phyloP scores from a whole-genome alignment of 1,140 invertebrate species.

The Heliconius melpomene region DNA sequence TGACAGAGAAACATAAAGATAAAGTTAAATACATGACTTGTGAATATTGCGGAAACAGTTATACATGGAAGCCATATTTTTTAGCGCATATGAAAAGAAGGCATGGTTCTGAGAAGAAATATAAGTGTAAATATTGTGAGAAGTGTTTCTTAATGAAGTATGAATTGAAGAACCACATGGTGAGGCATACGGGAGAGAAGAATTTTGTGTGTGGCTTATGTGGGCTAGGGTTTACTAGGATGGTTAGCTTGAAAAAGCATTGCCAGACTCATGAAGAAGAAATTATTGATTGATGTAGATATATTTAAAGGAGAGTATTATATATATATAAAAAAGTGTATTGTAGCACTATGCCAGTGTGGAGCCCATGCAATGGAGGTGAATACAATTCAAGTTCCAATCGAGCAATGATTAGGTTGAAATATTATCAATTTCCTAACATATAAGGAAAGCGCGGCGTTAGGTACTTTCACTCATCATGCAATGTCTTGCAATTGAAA shows the following conservation, averaged over 20 bases:
- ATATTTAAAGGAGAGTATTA: background rate
- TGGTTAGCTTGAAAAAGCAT: constrained; percentile 31
- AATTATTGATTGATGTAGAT: background rate
- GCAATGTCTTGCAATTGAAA: background rate
- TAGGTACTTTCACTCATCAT: background rate
- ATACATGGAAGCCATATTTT: constrained; percentile 56
- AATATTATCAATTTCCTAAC: too few relatives aligned
- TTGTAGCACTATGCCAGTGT: too few relatives aligned
- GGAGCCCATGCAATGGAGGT: too few relatives aligned
- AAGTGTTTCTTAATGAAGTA: constrained; percentile 46
- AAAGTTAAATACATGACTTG: constrained; percentile 54
- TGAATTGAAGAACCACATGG: constrained; percentile 50
- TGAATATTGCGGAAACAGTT: constrained; percentile 58
- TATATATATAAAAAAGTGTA: too few relatives aligned
- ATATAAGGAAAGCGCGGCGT: background rate
- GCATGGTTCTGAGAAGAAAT: constrained; percentile 47
- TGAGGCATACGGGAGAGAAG: constrained; percentile 44
- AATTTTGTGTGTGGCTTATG: constrained; percentile 44
- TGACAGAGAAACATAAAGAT: constrained; percentile 49
- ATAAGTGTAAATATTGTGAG: constrained; percentile 48
- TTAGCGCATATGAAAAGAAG: constrained; percentile 52
- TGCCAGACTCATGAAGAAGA: constrained; percentile 28
- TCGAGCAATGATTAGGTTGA: too few relatives aligned
- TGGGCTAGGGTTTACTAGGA: constrained; percentile 35
- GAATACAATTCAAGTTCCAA: too few relatives aligned